phyloP scores from a whole-genome alignment of 1,140 invertebrate genomes.

The Yoshiicerus persimilis region DNA sequence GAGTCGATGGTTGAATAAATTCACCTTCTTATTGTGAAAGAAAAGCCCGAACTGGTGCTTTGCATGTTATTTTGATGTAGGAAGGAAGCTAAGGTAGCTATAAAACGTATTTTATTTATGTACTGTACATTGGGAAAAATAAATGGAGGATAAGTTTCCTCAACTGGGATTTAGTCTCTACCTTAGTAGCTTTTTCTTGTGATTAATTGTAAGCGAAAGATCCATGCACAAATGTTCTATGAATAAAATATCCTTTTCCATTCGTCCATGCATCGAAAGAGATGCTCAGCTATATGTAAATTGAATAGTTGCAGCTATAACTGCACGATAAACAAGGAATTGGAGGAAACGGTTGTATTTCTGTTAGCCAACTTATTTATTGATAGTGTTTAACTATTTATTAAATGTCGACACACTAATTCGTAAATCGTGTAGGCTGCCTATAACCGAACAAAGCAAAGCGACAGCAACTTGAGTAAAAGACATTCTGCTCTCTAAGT shows the following conservation, averaged over 20 bases:
- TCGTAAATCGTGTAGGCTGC: background rate
- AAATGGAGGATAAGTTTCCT: background rate
- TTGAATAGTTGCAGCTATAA: background rate
- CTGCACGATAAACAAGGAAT: background rate
- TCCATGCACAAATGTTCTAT: background rate
- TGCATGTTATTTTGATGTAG: background rate
- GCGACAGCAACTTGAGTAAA: background rate
- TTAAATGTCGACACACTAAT: background rate
- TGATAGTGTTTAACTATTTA: background rate
- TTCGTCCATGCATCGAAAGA: background rate
- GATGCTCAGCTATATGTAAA: background rate
- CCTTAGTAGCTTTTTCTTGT: background rate
- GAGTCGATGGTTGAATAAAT: background rate
- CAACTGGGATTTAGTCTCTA: background rate
- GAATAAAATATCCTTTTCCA: background rate
- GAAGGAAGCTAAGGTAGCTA: background rate
- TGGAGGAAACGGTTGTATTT: background rate
- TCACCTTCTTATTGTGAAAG: background rate
- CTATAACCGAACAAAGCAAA: background rate
- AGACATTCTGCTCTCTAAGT: background rate
- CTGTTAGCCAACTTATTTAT: background rate
- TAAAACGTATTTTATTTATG: background rate
- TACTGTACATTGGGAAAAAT: background rate
- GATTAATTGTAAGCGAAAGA: background rate
- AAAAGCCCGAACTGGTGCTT: background rate